Conservation (phyloP, 2,113 vertebrate species). For the Centrocercus urophasianus region DNA sequence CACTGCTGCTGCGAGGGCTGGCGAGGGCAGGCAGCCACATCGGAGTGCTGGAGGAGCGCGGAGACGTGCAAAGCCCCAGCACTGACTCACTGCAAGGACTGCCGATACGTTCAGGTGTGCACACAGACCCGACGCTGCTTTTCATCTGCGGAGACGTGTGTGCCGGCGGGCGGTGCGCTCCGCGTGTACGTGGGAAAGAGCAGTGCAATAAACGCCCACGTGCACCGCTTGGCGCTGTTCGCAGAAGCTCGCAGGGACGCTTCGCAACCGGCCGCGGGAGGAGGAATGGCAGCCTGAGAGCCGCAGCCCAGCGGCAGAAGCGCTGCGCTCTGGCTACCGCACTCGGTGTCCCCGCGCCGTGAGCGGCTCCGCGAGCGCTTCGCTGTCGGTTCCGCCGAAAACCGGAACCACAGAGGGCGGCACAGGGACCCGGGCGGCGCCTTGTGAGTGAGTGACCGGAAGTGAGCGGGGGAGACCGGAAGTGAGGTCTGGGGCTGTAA, state of each 20-base stretch:
- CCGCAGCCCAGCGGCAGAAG: too few relatives aligned
- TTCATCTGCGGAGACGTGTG: not conserved
- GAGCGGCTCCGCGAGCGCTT: too few relatives aligned
- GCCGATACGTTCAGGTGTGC: not conserved
- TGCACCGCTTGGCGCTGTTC: not conserved
- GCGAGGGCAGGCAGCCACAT: accelerated
- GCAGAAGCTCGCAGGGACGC: too few relatives aligned
- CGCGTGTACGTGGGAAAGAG: accelerated
- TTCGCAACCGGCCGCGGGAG: too few relatives aligned
- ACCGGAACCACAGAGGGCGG: constrained; percentile 20
- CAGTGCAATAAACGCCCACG: not conserved
- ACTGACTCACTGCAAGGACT: not conserved
- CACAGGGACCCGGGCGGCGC: too few relatives aligned
- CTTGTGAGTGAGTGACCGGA: too few relatives aligned
- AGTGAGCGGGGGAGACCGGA: too few relatives aligned
- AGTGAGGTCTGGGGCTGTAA: too few relatives aligned
- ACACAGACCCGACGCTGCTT: not conserved
- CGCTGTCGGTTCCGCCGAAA: accelerated
- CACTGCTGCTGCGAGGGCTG: not conserved
- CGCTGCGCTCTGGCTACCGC: too few relatives aligned
- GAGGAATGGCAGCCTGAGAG: too few relatives aligned
- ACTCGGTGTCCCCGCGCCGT: too few relatives aligned
- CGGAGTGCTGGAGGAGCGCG: not conserved
- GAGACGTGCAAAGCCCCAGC: not conserved
- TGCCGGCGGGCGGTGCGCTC: not conserved